These are phyloP conservation scores for Camponotus pennsylvanicus DNA, from an alignment of 1,140 invertebrate genomes.

Conservation along the genomic window DNA sequence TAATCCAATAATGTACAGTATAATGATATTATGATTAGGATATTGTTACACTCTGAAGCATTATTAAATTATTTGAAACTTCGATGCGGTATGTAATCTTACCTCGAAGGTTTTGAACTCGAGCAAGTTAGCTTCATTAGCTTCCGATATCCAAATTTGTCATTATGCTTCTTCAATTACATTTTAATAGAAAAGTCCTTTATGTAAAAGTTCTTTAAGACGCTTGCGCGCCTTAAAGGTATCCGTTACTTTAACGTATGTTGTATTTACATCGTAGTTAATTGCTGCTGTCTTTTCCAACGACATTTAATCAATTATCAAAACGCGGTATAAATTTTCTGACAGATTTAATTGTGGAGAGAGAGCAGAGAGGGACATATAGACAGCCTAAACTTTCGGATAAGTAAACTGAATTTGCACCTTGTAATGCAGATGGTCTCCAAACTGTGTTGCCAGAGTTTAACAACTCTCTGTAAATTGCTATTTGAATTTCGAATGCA, in stretches of 20 bases:
- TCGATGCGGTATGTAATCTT: conserved; percentile 20
- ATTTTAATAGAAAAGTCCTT: no score
- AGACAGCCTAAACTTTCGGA: conserved; percentile 78
- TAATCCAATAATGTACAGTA: neutral
- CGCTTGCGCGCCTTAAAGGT: conserved; percentile 6
- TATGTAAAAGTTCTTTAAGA: neutral
- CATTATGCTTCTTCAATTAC: neutral
- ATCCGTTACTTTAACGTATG: neutral
- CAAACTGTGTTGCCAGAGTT: conserved; percentile 64
- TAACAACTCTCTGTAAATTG: conserved; percentile 54
- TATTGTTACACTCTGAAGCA: neutral
- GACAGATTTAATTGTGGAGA: conserved; percentile 82
- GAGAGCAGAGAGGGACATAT: conserved; percentile 52
- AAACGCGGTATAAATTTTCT: conserved; percentile 79
- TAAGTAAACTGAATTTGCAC: conserved; percentile 83
- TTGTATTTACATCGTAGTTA: neutral
- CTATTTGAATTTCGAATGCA: conserved; percentile 55
- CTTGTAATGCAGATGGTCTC: conserved; percentile 50
- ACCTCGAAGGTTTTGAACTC: conserved; percentile 20
- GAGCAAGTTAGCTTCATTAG: conserved; percentile 27
- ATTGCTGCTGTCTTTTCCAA: neutral
- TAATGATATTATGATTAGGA: conserved; percentile 34
- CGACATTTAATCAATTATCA: conserved; percentile 74
- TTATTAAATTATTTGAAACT: conserved; percentile 44
- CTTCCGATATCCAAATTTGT: conserved; percentile 4